A percentile compares a stretch with the other conserved stretches of the same genome.
Evolutionary conservation across 2,888 invertebrate genomes (phyloP).

Genomic region (Sialis lutaria): DNA sequence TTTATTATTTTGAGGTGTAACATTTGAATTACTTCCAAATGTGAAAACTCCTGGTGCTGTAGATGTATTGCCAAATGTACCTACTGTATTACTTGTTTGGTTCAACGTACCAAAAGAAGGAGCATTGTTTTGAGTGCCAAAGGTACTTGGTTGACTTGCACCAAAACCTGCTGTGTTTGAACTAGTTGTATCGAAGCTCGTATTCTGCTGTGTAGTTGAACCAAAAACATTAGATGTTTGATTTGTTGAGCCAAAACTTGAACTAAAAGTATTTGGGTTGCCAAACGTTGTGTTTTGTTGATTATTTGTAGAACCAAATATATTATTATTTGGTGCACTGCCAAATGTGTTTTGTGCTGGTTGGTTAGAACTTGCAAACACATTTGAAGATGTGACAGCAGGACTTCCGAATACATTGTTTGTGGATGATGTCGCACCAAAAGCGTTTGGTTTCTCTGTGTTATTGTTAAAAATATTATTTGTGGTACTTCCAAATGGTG

Average conservation of each 20-base stretch:
- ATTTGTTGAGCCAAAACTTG: neutral
- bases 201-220: neutral
- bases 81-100: constrained; percentile 1
- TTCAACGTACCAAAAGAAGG: constrained; percentile 10
- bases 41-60: constrained; percentile 9
- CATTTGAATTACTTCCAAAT: constrained; percentile 10
- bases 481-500: constrained; percentile 1
- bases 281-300: neutral
- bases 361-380: neutral
- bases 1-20: constrained; percentile 6
- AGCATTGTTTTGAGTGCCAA: constrained; percentile 9
- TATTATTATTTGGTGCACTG: neutral
- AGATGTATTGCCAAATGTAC: constrained; percentile 9
- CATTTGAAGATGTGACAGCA: neutral
- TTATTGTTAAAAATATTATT: neutral
- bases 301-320: neutral
- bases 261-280: neutral
- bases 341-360: neutral
- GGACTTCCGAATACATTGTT: neutral
- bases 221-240: neutral
- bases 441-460: neutral
- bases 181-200: neutral
- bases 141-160: constrained; percentile 2
- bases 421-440: neutral
- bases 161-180: neutral